A percentile compares a stretch with the other conserved stretches of the same genome.
phyloP scores from a whole-genome alignment of 2,797 vertebrate species.

The Hoplostethus atlanticus region DNA sequence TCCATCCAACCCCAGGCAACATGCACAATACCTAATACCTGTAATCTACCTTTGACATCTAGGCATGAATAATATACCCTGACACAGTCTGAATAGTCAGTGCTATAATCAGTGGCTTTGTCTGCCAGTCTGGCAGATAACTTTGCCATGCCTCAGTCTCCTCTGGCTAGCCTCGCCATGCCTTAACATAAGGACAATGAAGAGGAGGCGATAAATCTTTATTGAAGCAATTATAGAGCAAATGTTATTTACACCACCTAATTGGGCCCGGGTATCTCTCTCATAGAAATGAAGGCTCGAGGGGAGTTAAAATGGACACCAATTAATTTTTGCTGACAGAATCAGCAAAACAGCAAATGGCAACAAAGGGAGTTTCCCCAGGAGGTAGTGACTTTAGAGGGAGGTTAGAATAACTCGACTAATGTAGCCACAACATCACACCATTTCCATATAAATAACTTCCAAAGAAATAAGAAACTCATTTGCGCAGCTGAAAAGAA shows the following conservation, averaged over 20 bases:
- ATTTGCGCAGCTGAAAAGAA: constrained; percentile 81
- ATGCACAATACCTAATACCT: constrained; percentile 1
- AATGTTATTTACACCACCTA: constrained; percentile 84
- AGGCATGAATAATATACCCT: not conserved
- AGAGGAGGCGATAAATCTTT: constrained; percentile 79
- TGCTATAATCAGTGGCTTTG: constrained; percentile 5
- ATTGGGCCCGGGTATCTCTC: constrained; percentile 76
- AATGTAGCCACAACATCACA: constrained; percentile 76
- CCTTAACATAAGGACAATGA: constrained; percentile 80
- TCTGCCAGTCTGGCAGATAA: constrained; percentile 39
- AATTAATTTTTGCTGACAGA: constrained; percentile 85
- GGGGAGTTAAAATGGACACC: constrained; percentile 82
- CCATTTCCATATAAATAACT: constrained; percentile 84
- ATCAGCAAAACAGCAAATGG: constrained; percentile 79
- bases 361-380: constrained; percentile 76
- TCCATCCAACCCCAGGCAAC: constrained; percentile 7
- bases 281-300: constrained; percentile 74
- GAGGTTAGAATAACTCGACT: constrained; percentile 77
- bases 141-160: constrained; percentile 60
- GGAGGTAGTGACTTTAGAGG: constrained; percentile 73
- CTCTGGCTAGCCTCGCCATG: constrained; percentile 53
- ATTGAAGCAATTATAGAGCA: constrained; percentile 84
- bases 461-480: constrained; percentile 80
- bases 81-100: not conserved
- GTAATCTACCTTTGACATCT: not conserved